Evolutionary conservation across 2,113 vertebrate genomes (phyloP).

Genomic region (Triplophysa dalaica): DNA sequence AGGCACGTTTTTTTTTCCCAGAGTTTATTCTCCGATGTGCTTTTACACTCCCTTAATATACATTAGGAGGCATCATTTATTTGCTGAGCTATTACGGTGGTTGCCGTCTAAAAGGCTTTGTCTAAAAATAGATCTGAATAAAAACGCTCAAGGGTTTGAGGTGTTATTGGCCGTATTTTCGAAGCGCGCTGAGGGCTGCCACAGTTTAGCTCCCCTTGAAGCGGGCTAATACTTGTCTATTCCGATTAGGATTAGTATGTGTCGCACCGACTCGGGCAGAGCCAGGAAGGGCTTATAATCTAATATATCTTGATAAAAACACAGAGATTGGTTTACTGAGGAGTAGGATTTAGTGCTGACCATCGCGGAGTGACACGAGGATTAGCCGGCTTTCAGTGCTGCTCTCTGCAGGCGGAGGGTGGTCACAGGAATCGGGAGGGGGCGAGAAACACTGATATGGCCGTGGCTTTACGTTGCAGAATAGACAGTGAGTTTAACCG

Average conservation of each 20-base stretch:
- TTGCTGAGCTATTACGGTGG: conserved; percentile 24
- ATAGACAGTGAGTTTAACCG: conserved; percentile 91
- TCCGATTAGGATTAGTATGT: conserved; percentile 85
- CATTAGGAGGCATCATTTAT: conserved; percentile 55
- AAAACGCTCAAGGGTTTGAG: conserved; percentile 62
- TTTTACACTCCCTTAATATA: conserved; percentile 34
- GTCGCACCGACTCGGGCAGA: conserved; percentile 75
- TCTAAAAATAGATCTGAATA: conserved; percentile 30
- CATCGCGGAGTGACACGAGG: conserved; percentile 77
- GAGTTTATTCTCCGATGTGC: background rate
- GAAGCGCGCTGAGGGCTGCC: conserved; percentile 69
- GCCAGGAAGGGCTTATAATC: conserved; percentile 79
- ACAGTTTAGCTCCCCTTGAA: conserved; percentile 75
- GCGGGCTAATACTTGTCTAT: conserved; percentile 83
- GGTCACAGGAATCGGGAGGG: conserved; percentile 64
- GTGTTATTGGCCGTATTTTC: conserved; percentile 68
- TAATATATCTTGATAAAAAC: conserved; percentile 87
- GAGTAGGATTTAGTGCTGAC: conserved; percentile 81
- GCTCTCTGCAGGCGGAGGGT: conserved; percentile 64
- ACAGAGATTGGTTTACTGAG: conserved; percentile 85
- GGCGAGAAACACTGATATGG: conserved; percentile 60
- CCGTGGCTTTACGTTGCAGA: conserved; percentile 75
- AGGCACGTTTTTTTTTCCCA: conserved; percentile 4
- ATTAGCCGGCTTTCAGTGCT: conserved; percentile 81
- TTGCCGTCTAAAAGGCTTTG: conserved; percentile 22